Base-by-base conservation (phyloP, 2,888 invertebrate species). In the Gasteruption jaculator region DNA sequence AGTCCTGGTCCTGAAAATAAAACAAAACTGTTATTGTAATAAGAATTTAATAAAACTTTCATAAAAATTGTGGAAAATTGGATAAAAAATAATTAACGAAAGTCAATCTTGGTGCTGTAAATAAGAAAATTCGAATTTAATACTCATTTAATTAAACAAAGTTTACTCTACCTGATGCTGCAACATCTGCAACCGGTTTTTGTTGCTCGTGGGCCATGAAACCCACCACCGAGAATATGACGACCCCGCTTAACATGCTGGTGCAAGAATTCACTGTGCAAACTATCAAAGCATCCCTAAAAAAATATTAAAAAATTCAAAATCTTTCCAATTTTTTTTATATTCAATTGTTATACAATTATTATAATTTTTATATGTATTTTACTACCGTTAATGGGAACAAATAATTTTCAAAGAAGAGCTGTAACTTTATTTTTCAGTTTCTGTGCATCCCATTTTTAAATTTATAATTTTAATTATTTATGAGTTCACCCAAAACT, bases 221-320 rank as follows among this genome's bases (percentile, higher is more conserved):
- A 37, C 77, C 77, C 12, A 77, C 70, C 3, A 77, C 76, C 33
- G 76, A 75, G 57, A 77, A 78, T 38, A 78, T 74, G 6, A 76
- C 76, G 44, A 77, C 74, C 8, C 77, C 77, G 31, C 76, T 74
- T 41, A 75, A 72, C 52, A 77, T 62, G 53, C 75, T 76, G 7
- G 77, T 77, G 36, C 71, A 66, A 30, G 74, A 74, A 62, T 77
- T 74, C 29, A 72, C 67, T 33, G 61, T 59, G 36, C 67, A 68
- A 4, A 68, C 68, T 31, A 65, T 58, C 7, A 68, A 51, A 3
- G 67, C 65, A 46, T 68, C 67, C 46, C 67, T 67, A 37, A n/a
- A n/a, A n/a, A 72, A 69, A 55, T 75, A 74, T 49, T 71, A 72
- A 53, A 55, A 48, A 48, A 69, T 25, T 26, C 16, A 30, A 24